Base-by-base conservation (phyloP, 2,113 vertebrate species). In the Tachysurus fulvidraco region DNA sequence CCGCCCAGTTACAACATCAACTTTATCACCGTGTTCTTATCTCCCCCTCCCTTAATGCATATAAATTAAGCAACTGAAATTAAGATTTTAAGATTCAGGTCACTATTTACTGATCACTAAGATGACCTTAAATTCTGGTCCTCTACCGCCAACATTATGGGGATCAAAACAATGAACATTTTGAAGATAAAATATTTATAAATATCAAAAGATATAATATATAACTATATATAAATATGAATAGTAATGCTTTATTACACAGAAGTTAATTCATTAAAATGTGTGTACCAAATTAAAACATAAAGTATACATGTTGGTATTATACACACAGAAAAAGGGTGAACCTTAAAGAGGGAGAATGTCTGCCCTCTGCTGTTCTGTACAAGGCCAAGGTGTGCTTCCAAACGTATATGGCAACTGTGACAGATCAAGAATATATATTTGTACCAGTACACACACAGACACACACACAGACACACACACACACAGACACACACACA, bases 281-380 rank as follows among this genome's bases (percentile, higher is more conserved):
- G 41, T 6, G 55, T 4, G 25, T 6, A 12, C 19, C 23, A 50
- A 46, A 2, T 54, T 12, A 77, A 78, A 25, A 69, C n/a, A 19
- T 1, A 69, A 67, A 60, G 54, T 30, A 81, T 81, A 25, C 10
- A 57, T 52, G 13, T 41, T 21, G 17, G 7, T 7, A 36, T 50
- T 8, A 21, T 1, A 23, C 44, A 77, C 46, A 77, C 30, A 55
- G 9, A 60, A 28, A 28, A 46, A 44, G 60, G 16, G 30, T 44
- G n/a, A 76, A 83, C 36, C 36, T 41, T 36, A 4, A 74, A 57
- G 60, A 88, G 84, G 59, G 77, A 46, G 52, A 84, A 60, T 84
- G 81, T 41, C 86, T 86, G 86, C 89, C 89, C 87, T 88, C 89
- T 90, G 83, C 89, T 90, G 89, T 90, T 84, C 65, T 64, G 50